Conservation (phyloP, 2,797 vertebrate genomes). For the Streptopelia turtur region DNA sequence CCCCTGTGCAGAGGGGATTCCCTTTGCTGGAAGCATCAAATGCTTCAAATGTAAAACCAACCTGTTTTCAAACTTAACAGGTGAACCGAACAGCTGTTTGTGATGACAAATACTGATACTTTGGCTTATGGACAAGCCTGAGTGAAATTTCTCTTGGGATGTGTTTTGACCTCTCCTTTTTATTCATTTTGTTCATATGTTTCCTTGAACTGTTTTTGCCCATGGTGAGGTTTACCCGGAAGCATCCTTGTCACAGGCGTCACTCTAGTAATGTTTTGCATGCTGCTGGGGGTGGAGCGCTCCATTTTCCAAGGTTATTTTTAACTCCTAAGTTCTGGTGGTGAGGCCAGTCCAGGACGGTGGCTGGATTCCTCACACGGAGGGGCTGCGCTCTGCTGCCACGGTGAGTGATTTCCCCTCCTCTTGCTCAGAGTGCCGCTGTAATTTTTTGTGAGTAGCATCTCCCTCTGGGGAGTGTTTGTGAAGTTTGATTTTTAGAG, state of each 20-base stretch:
- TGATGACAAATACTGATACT: background rate
- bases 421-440: background rate
- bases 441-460: background rate
- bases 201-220: background rate
- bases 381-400: background rate
- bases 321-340: background rate
- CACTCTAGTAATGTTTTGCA: background rate
- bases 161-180: background rate
- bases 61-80: background rate
- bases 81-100: background rate
- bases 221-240: background rate
- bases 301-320: conserved; percentile 6
- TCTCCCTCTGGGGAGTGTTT: background rate
- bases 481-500: background rate
- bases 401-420: background rate
- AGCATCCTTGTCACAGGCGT: background rate
- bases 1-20: background rate
- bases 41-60: background rate
- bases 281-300: background rate
- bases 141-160: background rate
- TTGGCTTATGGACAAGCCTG: background rate
- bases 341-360: background rate
- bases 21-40: background rate
- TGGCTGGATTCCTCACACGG: background rate
- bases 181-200: background rate